Base-by-base conservation (phyloP, 1,140 invertebrate genomes). In the Cheumatopsyche charites region DNA sequence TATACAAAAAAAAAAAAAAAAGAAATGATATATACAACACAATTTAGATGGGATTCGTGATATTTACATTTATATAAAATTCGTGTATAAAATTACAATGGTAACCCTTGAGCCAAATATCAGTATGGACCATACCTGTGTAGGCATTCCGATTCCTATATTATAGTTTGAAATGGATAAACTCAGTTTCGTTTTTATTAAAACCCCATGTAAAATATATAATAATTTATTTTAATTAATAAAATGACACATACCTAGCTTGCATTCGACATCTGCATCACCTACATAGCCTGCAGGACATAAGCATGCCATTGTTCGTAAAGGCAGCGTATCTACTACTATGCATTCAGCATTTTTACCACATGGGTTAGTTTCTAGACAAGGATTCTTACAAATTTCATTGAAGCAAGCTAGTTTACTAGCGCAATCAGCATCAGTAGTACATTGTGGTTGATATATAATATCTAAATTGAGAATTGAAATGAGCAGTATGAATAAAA, bases 271-370 rank as follows among this genome's bases (percentile, higher is more conserved):
- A 75, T 94, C 92, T 9, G 94, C 93, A 80, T 95, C 92, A 72
- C 94, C 94, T 73, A 90, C 87, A 79, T 88, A 93, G 65, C 92
- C 93, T 63, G 88, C 89, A 61, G 91, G 84, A 79, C 94, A 96
- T 78, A 92, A 88, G 79, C 94, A 96, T 49, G 92, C 88, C 88
- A 96, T 93, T 15, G 93, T 94, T 75, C 93, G 87, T 81, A 94
- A 86, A 2, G 94, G 94, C 68, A 95, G 80, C 1, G 92, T 94
- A 77, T 95, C 90, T 6, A 94, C 88, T 0, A 96, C 92, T 1
- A 88, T 86, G 79, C 94, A 96, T 75, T 89, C 87, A 0, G 94
- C 93, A 77, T 93, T 88, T 11, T 81, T 78, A 12, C 92, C 93
- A 79, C 95, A 97, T 0, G 94, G 93, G 76, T 90, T 89, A 0